These are phyloP conservation scores for Hetaerina titia DNA, from an alignment of 2,888 invertebrate species.

Conservation along the genomic window DNA sequence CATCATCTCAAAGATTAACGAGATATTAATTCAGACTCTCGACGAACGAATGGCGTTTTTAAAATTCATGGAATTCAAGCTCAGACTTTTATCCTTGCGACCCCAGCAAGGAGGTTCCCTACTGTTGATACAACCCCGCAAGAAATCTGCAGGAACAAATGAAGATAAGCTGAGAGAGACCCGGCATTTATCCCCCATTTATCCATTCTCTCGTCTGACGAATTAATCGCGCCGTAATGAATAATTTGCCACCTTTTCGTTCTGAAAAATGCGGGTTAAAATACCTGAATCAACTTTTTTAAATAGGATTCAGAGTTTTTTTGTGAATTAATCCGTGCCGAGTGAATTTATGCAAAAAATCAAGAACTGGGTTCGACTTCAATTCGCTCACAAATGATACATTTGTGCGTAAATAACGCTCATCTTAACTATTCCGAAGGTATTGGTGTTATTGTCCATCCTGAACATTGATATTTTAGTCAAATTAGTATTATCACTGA, in stretches of 20 bases:
- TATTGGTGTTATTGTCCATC: too few relatives aligned
- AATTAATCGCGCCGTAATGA: neutral
- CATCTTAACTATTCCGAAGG: too few relatives aligned
- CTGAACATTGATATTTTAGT: too few relatives aligned
- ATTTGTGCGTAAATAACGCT: too few relatives aligned
- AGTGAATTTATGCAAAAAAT: too few relatives aligned
- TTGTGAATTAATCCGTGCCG: too few relatives aligned
- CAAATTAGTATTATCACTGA: too few relatives aligned
- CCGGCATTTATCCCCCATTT: neutral
- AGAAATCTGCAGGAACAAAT: neutral
- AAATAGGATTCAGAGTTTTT: too few relatives aligned
- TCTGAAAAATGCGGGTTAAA: too few relatives aligned
- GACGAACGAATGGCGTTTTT: neutral
- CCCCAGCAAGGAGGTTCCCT: neutral
- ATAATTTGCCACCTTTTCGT: neutral
- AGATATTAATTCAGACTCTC: slow-evolving; percentile 11
- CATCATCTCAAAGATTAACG: neutral
- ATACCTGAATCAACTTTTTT: too few relatives aligned
- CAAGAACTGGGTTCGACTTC: too few relatives aligned
- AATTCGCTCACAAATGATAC: too few relatives aligned
- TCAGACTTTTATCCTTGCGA: neutral
- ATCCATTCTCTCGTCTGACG: neutral
- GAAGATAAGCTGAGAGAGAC: neutral
- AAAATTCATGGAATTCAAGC: slow-evolving; percentile 9
- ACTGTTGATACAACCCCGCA: neutral